Evolutionary conservation across 2,888 invertebrate genomes (phyloP).

Genomic region (Seira musarum): DNA sequence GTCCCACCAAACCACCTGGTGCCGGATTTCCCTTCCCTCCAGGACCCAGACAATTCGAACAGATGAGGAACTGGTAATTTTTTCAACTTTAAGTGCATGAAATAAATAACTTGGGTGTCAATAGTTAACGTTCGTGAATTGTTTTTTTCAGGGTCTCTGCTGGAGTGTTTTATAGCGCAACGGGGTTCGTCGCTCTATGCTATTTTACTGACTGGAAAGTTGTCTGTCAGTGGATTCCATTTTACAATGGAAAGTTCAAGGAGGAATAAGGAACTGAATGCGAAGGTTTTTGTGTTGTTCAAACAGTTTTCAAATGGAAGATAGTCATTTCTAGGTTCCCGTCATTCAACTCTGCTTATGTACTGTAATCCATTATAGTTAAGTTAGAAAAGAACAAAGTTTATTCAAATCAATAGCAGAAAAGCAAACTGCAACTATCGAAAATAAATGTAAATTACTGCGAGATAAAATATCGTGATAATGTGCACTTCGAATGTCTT

Average conservation of each 20-base stretch:
- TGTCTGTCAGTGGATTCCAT: conserved; percentile 82
- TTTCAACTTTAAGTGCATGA: neutral
- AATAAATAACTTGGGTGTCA: too few species aligned
- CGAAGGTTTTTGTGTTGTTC: neutral
- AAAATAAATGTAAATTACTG: too few species aligned
- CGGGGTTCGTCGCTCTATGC: conserved; percentile 77
- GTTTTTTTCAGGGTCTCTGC: conserved; percentile 76
- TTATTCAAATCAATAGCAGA: too few species aligned
- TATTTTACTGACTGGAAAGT: conserved; percentile 88
- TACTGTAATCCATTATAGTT: too few species aligned
- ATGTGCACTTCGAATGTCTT: too few species aligned
- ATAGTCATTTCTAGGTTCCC: conserved; percentile 10
- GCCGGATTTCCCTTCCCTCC: conserved; percentile 47
- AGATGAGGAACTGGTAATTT: conserved; percentile 62
- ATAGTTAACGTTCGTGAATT: conserved; percentile 9
- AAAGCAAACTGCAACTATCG: too few species aligned
- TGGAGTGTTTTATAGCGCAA: conserved; percentile 78
- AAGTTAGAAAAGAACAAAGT: too few species aligned
- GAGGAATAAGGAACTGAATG: conserved; percentile 71
- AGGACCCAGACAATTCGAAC: conserved; percentile 63
- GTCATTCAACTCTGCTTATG: neutral
- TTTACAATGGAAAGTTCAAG: conserved; percentile 82
- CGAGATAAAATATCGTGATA: too few species aligned
- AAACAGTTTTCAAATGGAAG: neutral
- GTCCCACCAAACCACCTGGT: conserved; percentile 16